These are phyloP conservation scores for Oryctes rhinoceros DNA, from an alignment of 1,140 invertebrate species.

Conservation along the genomic window DNA sequence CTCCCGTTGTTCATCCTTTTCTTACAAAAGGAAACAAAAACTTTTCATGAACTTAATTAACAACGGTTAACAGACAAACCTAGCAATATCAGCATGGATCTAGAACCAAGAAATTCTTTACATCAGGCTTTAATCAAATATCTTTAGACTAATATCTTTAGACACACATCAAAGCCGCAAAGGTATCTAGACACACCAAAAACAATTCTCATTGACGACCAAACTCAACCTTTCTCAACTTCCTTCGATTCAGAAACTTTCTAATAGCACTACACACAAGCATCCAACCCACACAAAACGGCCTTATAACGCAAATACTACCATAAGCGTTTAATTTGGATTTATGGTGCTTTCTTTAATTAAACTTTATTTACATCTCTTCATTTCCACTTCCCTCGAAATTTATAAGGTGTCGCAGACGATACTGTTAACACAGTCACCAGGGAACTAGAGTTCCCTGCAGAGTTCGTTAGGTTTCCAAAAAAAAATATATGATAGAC, in stretches of 20 bases:
- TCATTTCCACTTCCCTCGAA: background rate
- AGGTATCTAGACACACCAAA: too few relatives aligned
- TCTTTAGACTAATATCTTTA: too few relatives aligned
- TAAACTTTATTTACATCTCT: conserved; percentile 8
- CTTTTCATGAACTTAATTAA: too few relatives aligned
- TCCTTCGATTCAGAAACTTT: background rate
- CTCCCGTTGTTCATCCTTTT: too few relatives aligned
- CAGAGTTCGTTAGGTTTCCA: background rate
- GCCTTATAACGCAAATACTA: conserved; percentile 6
- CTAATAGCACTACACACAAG: background rate
- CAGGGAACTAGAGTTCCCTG: background rate
- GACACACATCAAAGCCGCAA: too few relatives aligned
- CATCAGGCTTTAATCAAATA: too few relatives aligned
- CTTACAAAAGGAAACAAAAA: too few relatives aligned
- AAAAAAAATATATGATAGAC: conserved; percentile 3
- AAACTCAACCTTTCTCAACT: background rate
- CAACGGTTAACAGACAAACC: too few relatives aligned
- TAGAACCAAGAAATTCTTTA: too few relatives aligned
- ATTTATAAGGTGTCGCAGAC: background rate
- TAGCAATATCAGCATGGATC: too few relatives aligned
- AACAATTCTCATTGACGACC: background rate
- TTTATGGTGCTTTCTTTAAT: conserved; percentile 16
- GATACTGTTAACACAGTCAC: background rate
- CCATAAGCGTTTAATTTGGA: background rate
- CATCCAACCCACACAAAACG: background rate